Conservation (phyloP, 2,113 vertebrate species). For the Atractosteus spatula region DNA sequence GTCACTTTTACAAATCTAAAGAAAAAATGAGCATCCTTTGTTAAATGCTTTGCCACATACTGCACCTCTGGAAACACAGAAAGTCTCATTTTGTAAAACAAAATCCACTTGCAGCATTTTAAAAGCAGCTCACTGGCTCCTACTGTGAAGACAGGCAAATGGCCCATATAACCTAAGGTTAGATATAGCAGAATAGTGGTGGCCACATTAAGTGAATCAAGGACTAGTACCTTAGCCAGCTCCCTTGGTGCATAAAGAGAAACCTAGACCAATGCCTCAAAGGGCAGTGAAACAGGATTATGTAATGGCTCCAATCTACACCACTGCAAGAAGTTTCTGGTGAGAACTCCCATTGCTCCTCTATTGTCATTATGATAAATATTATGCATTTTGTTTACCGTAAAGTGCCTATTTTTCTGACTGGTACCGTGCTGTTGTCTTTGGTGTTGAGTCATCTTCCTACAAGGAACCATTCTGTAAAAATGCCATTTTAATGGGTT, state of each 20-base stretch:
- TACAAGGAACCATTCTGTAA: conserved; percentile 3
- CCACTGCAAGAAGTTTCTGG: not conserved
- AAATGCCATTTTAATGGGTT: conserved; percentile 13
- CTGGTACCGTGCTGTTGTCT: conserved; percentile 29
- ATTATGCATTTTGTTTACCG: conserved; percentile 30
- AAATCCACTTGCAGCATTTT: no score
- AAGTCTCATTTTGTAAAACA: no score
- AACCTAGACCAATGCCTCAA: not conserved
- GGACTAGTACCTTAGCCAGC: no score
- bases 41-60: no score
- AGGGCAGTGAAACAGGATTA: not conserved
- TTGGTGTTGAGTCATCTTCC: conserved; percentile 4
- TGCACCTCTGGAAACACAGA: no score
- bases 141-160: no score
- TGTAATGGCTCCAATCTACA: not conserved
- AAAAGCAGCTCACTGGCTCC: no score
- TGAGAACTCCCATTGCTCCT: not conserved
- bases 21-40: no score
- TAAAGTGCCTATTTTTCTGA: conserved; percentile 54
- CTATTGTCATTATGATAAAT: not conserved
- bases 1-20: no score
- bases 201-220: no score
- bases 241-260: not conserved
- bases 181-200: no score
- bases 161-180: no score